Evolutionary conservation across 2,797 vertebrate species (phyloP).

Genomic region (Poeciliopsis infans): DNA sequence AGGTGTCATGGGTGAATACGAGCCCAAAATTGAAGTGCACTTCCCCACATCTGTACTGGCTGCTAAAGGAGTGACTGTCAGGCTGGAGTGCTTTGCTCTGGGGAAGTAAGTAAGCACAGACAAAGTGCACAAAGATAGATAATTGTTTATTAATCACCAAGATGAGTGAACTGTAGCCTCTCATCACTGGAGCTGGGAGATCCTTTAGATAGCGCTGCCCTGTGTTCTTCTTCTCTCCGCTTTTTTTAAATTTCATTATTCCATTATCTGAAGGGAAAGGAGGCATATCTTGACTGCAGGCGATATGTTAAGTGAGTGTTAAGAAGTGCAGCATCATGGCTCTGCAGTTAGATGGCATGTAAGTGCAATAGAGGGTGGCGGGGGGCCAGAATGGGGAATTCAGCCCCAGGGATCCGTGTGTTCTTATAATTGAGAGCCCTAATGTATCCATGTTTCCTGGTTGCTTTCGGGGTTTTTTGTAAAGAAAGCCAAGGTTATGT

Average conservation of each 20-base stretch:
- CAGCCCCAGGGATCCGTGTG: slow-evolving; percentile 69
- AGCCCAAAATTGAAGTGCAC: slow-evolving; percentile 99
- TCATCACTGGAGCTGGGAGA: slow-evolving; percentile 34
- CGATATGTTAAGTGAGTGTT: slow-evolving; percentile 72
- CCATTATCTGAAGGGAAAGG: slow-evolving; percentile 68
- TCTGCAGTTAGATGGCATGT: slow-evolving; percentile 70
- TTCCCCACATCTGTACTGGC: slow-evolving; percentile 90
- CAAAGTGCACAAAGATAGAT: slow-evolving; percentile 42
- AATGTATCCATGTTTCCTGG: slow-evolving; percentile 74
- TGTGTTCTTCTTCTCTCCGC: slow-evolving; percentile 43
- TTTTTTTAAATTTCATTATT: slow-evolving; percentile 66
- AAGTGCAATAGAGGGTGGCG: slow-evolving; percentile 50
- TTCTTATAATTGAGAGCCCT: slow-evolving; percentile 77
- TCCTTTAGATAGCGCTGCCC: slow-evolving; percentile 44
- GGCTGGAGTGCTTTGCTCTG: slow-evolving; percentile 95
- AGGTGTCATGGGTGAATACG: slow-evolving; percentile 99
- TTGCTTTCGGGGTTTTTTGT: slow-evolving; percentile 73
- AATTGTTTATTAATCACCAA: slow-evolving; percentile 52
- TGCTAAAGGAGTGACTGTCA: slow-evolving; percentile 91
- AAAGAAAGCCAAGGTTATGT: slow-evolving; percentile 70
- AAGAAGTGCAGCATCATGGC: slow-evolving; percentile 56
- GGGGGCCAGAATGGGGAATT: slow-evolving; percentile 56
- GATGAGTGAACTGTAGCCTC: slow-evolving; percentile 28
- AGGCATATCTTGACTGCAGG: slow-evolving; percentile 69
- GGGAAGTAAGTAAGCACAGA: slow-evolving; percentile 92